Evolutionary conservation across 2,797 vertebrate species (phyloP).

Genomic region (Nannoperca obscura): DNA sequence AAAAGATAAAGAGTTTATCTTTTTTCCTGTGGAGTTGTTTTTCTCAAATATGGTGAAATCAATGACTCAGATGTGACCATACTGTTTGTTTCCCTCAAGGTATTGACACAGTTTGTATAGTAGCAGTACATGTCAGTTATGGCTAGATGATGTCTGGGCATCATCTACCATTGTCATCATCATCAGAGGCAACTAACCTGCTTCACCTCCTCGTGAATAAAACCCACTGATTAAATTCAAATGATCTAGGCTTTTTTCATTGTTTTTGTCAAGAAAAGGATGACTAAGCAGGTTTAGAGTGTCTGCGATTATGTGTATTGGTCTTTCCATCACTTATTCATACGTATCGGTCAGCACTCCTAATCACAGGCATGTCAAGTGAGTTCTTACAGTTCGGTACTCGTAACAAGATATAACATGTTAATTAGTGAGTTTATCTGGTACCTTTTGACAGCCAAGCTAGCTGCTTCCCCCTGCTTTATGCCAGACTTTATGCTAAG

Average conservation of each 20-base stretch:
- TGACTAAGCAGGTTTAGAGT: conserved; percentile 33
- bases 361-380: too few relatives aligned
- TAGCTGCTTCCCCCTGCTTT: not conserved
- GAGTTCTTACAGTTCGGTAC: not conserved
- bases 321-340: too few relatives aligned
- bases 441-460: not conserved
- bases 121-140: not conserved
- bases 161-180: conserved; percentile 8
- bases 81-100: not conserved
- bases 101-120: conserved; percentile 4
- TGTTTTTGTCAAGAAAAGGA: not conserved
- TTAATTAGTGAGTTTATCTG: not conserved
- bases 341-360: too few relatives aligned
- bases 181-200: conserved; percentile 24
- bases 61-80: conserved; percentile 21
- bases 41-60: conserved; percentile 35
- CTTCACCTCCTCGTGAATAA: conserved; percentile 24
- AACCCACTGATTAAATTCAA: conserved; percentile 56
- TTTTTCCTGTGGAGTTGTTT: conserved; percentile 20
- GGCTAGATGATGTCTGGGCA: not conserved
- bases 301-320: not conserved
- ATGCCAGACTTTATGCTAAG: not conserved
- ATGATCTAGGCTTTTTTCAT: conserved; percentile 21
- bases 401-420: too few relatives aligned
- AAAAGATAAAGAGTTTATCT: conserved; percentile 43